phyloP scores from a whole-genome alignment of 2,888 invertebrate genomes.

The Laspeyria flexula region DNA sequence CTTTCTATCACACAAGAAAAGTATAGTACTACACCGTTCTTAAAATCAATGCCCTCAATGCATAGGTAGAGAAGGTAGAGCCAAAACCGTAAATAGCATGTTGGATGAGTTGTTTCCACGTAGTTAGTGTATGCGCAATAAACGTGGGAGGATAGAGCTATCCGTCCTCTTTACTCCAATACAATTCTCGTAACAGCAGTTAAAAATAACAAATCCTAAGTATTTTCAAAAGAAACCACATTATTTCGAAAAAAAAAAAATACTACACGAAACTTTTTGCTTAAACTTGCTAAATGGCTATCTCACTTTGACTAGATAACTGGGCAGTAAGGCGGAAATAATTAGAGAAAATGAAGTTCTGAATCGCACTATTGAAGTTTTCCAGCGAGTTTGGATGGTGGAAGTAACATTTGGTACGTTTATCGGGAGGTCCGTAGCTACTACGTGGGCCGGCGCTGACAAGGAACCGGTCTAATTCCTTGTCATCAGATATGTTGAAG shows the following conservation, averaged over 20 bases:
- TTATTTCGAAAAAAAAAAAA: conserved; percentile 6
- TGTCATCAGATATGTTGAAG: conserved; percentile 78
- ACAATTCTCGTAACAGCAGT: conserved; percentile 22
- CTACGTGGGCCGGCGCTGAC: conserved; percentile 77
- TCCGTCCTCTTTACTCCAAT: conserved; percentile 29
- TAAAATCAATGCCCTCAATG: conserved; percentile 1
- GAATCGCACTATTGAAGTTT: conserved; percentile 69
- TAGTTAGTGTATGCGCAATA: conserved; percentile 10
- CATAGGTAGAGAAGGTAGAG: conserved; percentile 24
- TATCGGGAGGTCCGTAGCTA: conserved; percentile 80
- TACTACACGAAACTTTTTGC: neutral
- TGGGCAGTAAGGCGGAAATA: conserved; percentile 16
- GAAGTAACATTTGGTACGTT: fast-evolving
- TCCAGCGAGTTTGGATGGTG: conserved; percentile 42
- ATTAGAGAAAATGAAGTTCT: conserved; percentile 50
- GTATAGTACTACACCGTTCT: conserved; percentile 16
- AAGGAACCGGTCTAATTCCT: conserved; percentile 77
- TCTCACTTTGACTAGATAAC: neutral
- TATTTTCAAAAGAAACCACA: conserved; percentile 1
- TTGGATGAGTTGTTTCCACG: neutral
- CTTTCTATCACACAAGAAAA: conserved; percentile 1
- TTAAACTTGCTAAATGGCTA: neutral
- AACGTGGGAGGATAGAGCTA: conserved; percentile 3
- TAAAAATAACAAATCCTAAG: conserved; percentile 3
- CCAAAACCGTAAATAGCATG: conserved; percentile 17